Base-by-base conservation (phyloP, 2,797 vertebrate genomes). In the Amblyopsis hoosieri region DNA sequence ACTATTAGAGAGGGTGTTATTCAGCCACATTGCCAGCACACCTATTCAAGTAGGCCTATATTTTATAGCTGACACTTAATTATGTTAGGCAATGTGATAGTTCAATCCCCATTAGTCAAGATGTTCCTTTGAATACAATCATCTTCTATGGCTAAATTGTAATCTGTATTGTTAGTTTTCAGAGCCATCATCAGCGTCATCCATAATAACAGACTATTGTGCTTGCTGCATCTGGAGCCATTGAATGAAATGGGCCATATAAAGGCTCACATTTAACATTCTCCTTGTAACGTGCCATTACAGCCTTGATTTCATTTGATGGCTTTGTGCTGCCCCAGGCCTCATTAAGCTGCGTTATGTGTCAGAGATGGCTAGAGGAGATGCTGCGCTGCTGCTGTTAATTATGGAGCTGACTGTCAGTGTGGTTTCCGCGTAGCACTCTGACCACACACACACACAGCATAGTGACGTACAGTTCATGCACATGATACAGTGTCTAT, bases 251-350 rank as follows among this genome's bases (percentile, higher is more conserved):
- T 76, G 72, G 72, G 70, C 67, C 64, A 66, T 72, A 79, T 37
- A 57, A 62, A 58, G 60, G 67, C 71, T 74, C 53, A n/a, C 47
- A 71, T 81, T 83, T 68, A 72, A 71, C 83, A 76, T 76, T 82
- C 73, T 61, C 48, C 31, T 53, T n/a, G 10, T 81, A 67, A 80
- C 45, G 8, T 49, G 69, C 71, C 49, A 69, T 78, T 79, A 70
- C 58, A 67, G 61, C 67, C 74, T 61, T 78, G 73, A 83, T 87
- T 85, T 80, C 59, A 75, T 80, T 78, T 79, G 63, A 85, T 82
- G 69, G 74, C 71, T 83, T 77, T 78, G 69, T 71, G 76, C 72
- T 68, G 81, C 74, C 72, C 70, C 72, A 71, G 76, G 77, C 76
- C 74, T 86, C 78, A 70, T 85, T 84, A 82, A 75, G 67, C 70